Conservation (phyloP, 2,797 vertebrate species). For the Lepilemur ruficaudatus region DNA sequence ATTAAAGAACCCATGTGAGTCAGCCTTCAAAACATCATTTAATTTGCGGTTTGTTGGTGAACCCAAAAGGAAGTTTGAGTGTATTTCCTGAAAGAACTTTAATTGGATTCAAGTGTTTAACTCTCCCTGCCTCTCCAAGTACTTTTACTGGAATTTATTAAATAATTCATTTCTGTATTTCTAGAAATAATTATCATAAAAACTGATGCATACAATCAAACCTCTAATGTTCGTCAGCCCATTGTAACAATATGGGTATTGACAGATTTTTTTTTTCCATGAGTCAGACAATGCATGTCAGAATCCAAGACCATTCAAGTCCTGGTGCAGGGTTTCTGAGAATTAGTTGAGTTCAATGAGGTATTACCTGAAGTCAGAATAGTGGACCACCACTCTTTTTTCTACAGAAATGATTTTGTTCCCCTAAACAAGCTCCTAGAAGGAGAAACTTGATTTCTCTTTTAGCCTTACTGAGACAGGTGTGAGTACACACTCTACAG, state of each 20-base stretch:
- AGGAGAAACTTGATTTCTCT: background rate
- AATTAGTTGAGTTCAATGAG: background rate
- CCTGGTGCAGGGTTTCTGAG: background rate
- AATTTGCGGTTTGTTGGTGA: constrained; percentile 25
- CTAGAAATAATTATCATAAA: constrained; percentile 4
- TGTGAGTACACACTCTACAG: background rate
- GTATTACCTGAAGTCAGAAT: background rate
- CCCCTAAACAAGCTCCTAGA: background rate
- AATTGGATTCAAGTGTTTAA: constrained; percentile 12
- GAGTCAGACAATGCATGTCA: background rate
- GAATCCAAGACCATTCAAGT: background rate
- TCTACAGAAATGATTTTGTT: background rate
- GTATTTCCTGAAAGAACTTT: constrained; percentile 42
- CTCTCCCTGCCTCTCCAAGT: background rate
- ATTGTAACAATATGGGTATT: background rate
- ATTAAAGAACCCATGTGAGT: background rate
- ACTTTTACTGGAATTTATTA: background rate
- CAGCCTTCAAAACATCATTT: background rate
- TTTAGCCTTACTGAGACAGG: background rate
- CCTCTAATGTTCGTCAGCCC: background rate
- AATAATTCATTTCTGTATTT: background rate
- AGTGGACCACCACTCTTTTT: background rate
- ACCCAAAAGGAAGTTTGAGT: background rate
- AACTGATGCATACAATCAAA: background rate
- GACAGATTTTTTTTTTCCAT: background rate